Base-by-base conservation (phyloP, 2,797 vertebrate genomes). In the Acanthornis magna region DNA sequence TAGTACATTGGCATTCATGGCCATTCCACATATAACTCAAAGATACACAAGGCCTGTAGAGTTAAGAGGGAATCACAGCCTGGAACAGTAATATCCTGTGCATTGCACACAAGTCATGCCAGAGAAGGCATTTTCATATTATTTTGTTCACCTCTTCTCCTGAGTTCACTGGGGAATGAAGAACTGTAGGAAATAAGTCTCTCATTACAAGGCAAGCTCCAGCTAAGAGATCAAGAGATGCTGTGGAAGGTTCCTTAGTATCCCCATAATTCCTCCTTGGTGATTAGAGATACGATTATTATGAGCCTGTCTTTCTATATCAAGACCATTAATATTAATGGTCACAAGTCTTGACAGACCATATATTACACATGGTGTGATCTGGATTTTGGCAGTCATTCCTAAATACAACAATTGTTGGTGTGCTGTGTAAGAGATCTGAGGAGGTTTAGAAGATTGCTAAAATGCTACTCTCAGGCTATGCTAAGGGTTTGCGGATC, bases 391-490 rank as follows among this genome's bases (percentile, higher is more conserved):
- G 21, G 25, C 34, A 84, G 42, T 84, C 38, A 32, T 68, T 92
- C 17, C 66, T 23, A 80, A 72, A 65, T 48, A 47, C 63, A 94
- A 67, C 76, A 88, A 58, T 79, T 95, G 50, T 55, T 65, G 48
- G 21, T 72, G 42, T 63, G 65, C n/a, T 85, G 50, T 78, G 42
- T 29, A 72, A 77, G 38, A 96, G 40, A 77, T 67, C 85, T 81
- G 61, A 95, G 58, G 42, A 66, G 40, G 36, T 90, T 93, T 91
- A 77, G 34, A 70, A 30, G 45, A 85, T 76, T 90, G 77, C 89
- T 87, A 83, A 96, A 96, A 94, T 89, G 25, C 55, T 95, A 34
- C 88, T 93, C 47, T 73, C 34, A 93, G 71, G 17, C 36, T 66
- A 47, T 38, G 55, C 22, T 55, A 81, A 78, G 62, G 42, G 72